A percentile compares a stretch with the other conserved stretches of the same genome.
Conservation (phyloP, 2,888 invertebrate genomes). For the Leptarthrus brevirostris region DNA sequence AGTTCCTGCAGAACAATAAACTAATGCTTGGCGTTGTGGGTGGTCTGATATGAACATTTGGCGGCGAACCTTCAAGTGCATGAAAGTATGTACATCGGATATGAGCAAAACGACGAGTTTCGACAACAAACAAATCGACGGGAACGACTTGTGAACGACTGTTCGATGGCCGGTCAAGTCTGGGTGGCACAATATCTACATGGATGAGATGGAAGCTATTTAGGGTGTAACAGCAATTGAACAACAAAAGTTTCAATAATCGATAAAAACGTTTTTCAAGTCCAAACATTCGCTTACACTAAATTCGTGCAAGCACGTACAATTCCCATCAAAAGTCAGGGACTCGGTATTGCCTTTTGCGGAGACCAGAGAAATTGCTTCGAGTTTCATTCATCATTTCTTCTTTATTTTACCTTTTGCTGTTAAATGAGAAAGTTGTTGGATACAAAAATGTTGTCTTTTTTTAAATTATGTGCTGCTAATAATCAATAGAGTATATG, state of each 20-base stretch:
- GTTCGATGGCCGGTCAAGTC: neutral
- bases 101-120: neutral
- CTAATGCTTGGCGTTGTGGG: slow-evolving; percentile 21
- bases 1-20: slow-evolving; percentile 37
- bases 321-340: slow-evolving; percentile 33
- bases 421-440: too few relatives aligned
- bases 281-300: slow-evolving; percentile 30
- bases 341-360: slow-evolving; percentile 28
- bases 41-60: slow-evolving; percentile 33
- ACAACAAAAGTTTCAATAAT: slow-evolving; percentile 40
- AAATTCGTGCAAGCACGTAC: slow-evolving; percentile 36
- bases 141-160: slow-evolving; percentile 28
- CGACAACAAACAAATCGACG: slow-evolving; percentile 17
- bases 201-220: slow-evolving; percentile 6
- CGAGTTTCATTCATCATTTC: slow-evolving; percentile 14
- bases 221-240: slow-evolving; percentile 10
- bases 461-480: too few relatives aligned
- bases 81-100: slow-evolving; percentile 34
- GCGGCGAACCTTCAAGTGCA: slow-evolving; percentile 36
- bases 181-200: slow-evolving; percentile 22
- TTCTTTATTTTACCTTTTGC: too few relatives aligned
- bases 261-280: slow-evolving; percentile 39
- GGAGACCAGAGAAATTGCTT: slow-evolving; percentile 7
- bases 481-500: too few relatives aligned
- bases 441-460: too few relatives aligned